These are phyloP conservation scores for Pogonocherus hispidulus DNA, from an alignment of 2,888 invertebrate genomes.

Conservation along the genomic window DNA sequence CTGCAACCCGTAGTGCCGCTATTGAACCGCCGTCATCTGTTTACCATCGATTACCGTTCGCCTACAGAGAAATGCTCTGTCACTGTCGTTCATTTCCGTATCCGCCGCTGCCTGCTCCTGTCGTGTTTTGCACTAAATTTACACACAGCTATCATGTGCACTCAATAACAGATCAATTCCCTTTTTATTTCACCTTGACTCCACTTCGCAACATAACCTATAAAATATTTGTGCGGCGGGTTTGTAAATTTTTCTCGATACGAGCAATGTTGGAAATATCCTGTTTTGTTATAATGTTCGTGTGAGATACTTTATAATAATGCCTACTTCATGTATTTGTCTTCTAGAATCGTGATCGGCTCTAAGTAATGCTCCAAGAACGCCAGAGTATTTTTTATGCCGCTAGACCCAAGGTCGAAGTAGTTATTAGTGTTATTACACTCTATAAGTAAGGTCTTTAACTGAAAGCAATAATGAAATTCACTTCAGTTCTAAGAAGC, in stretches of 20 bases:
- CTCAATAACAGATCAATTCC: conserved; percentile 49
- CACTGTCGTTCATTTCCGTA: conserved; percentile 59
- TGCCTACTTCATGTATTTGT: background rate
- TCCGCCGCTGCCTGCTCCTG: conserved; percentile 50
- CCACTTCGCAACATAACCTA: conserved; percentile 35
- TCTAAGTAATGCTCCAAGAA: background rate
- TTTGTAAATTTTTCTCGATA: background rate
- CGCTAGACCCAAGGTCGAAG: background rate
- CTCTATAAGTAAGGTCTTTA: background rate
- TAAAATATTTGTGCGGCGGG: conserved; percentile 18
- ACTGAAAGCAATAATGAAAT: background rate
- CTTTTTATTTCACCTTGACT: conserved; percentile 45
- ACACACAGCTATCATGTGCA: conserved; percentile 51
- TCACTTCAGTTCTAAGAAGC: background rate
- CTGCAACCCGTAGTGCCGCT: conserved; percentile 41
- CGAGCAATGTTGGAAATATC: background rate
- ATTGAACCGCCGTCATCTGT: conserved; percentile 67
- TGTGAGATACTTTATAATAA: background rate
- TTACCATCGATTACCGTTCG: conserved; percentile 68
- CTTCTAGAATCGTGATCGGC: background rate
- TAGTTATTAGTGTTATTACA: background rate
- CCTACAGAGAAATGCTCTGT: conserved; percentile 61
- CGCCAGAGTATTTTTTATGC: background rate
- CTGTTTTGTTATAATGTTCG: background rate
- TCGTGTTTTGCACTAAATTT: conserved; percentile 56